Conservation (phyloP, 2,113 vertebrate genomes). For the Shinisaurus crocodilurus region DNA sequence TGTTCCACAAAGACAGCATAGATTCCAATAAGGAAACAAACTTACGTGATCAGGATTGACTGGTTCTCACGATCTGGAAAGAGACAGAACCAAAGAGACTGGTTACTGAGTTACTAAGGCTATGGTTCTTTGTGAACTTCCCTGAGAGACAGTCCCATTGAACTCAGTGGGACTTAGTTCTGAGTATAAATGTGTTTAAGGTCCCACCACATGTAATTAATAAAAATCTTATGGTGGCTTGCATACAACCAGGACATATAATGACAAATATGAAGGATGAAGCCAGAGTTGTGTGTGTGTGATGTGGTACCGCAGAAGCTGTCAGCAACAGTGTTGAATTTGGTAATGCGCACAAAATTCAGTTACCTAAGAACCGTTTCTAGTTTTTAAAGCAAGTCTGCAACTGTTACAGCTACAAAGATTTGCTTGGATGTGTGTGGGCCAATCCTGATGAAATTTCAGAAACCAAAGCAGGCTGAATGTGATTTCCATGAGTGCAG, state of each 20-base stretch:
- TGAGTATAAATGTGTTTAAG: not conserved
- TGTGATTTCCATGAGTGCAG: not conserved
- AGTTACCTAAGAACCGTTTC: not conserved
- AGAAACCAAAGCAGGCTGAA: not conserved
- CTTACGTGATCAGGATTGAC: conserved; percentile 87
- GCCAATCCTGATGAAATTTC: too few relatives aligned
- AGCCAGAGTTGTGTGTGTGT: not conserved
- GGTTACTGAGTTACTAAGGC: not conserved
- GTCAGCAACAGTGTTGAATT: not conserved
- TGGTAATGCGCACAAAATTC: not conserved
- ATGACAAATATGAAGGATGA: not conserved
- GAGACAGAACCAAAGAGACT: not conserved
- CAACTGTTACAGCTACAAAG: not conserved
- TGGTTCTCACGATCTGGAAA: conserved; percentile 85
- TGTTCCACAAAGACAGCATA: not conserved
- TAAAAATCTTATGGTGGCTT: not conserved
- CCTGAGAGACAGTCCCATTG: not conserved
- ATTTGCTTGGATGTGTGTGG: not conserved
- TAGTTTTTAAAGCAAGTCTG: not conserved
- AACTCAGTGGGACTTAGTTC: not conserved
- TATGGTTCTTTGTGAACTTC: not conserved
- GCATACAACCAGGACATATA: not conserved
- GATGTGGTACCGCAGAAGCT: not conserved
- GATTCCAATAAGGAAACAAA: conserved; percentile 33
- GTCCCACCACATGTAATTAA: not conserved